phyloP scores from a whole-genome alignment of 2,888 invertebrate genomes.

The Anticlea derivata region DNA sequence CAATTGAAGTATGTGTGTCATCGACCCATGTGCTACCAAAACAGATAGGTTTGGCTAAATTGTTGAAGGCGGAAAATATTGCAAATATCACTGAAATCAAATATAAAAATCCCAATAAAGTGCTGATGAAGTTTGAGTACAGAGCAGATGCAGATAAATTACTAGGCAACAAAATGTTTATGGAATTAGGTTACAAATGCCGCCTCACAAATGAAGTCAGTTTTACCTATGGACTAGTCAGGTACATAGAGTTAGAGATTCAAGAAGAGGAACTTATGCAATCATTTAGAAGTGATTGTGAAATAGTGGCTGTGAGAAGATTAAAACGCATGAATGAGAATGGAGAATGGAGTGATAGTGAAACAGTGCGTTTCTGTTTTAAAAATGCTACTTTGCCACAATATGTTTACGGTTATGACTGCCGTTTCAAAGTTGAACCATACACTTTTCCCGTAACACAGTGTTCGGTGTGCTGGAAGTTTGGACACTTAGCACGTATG shows the following conservation, averaged over 20 bases:
- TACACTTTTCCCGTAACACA: neutral
- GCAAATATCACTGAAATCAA: neutral
- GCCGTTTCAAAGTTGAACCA: neutral
- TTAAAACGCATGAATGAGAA: neutral
- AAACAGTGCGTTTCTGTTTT: neutral
- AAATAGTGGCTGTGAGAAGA: neutral
- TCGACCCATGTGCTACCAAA: neutral
- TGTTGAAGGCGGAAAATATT: neutral
- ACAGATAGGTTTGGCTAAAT: neutral
- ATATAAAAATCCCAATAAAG: neutral
- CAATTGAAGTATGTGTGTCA: neutral
- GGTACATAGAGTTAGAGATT: neutral
- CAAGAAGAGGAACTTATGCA: neutral
- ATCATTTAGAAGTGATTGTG: neutral
- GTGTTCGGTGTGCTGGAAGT: neutral
- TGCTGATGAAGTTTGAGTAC: neutral
- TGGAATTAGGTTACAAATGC: neutral
- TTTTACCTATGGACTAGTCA: neutral
- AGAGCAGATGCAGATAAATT: neutral
- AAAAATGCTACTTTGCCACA: neutral
- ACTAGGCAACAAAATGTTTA: neutral
- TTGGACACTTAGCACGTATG: neutral
- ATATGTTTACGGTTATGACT: neutral
- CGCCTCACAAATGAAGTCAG: neutral
- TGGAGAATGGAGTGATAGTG: neutral